Evolutionary conservation across 2,113 vertebrate genomes (phyloP), one percentile per base, ranked within the genome.

Genomic region (Choloepus hoffmanni): DNA sequence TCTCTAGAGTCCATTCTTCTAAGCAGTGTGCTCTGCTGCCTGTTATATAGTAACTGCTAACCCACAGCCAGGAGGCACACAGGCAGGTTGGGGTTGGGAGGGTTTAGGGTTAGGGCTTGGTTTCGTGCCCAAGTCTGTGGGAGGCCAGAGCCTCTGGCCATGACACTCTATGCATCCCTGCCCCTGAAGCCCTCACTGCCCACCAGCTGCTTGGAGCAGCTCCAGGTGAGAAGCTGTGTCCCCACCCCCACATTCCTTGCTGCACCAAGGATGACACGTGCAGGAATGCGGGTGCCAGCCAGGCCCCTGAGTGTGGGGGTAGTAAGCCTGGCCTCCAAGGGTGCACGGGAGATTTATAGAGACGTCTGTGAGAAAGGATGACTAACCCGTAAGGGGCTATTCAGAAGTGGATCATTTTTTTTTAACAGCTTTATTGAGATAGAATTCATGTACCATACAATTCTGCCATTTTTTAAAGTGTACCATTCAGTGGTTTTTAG

Each of bases 11-110:
- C 26, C 24, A 3, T 8, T 67, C 8, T 62, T 50, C 48, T 84
- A 9, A 30, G 43, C 18, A 2, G 1, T 0, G 2, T 1, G 3
- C 15, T n/a, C 7, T 26, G 72, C 53, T 48, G 0, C 13, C 2
- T 28, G 9, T 33, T 77, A 1, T 0, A 0, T 11, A 26, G 9
- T 23, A 28, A 13, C 40, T 24, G 4, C 43, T 3, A 9, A 45
- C 55, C 26, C 36, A 2, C 16, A 11, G 70, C 15, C 1, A 5
- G 30, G 11, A 30, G 60, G 1, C 33, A 4, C 24, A 28, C 0
- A 26, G 43, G 10, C 0, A 0, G 28, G 67, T 5, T 58, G 19
- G 55, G 55, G 16, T 58, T 58, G 55, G 16, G 15, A 58, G 55
- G 55, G 55, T 16, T 58, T 58, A 16, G 15, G 55, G 15, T 19